Conservation (phyloP, 2,113 vertebrate genomes). For the Mohoua ochrocephala region DNA sequence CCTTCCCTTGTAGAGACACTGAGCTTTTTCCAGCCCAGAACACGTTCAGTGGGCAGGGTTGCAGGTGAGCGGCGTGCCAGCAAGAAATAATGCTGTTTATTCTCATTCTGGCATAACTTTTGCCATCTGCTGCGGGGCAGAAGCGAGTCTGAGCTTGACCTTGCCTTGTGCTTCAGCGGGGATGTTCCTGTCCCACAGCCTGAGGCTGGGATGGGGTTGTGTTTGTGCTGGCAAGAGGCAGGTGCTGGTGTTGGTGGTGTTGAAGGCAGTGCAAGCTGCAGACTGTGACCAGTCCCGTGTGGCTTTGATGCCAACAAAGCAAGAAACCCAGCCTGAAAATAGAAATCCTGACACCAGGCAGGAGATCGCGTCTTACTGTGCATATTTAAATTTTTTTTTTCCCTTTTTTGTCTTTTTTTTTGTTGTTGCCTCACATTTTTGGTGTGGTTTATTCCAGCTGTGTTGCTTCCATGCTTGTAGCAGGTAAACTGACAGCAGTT, state of each 20-base stretch:
- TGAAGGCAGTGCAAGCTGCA: slow-evolving; percentile 61
- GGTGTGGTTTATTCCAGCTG: neutral
- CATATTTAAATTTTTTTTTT: neutral
- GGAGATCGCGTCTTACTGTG: neutral
- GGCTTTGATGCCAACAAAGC: neutral
- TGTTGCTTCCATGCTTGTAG: neutral
- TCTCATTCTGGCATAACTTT: slow-evolving; percentile 29
- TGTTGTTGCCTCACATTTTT: neutral
- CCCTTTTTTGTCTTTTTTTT: neutral
- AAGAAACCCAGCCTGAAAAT: neutral
- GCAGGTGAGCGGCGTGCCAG: slow-evolving; percentile 39
- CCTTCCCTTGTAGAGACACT: slow-evolving; percentile 10
- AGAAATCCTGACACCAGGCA: neutral
- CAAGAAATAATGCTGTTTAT: slow-evolving; percentile 17
- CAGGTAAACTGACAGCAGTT: slow-evolving; percentile 10
- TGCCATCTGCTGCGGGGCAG: slow-evolving; percentile 51
- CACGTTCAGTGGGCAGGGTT: slow-evolving; percentile 11
- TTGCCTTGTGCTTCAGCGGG: neutral
- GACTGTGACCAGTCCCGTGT: neutral
- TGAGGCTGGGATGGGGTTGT: neutral
- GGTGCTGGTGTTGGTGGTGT: slow-evolving; percentile 56
- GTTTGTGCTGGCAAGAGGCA: slow-evolving; percentile 55
- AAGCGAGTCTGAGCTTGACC: slow-evolving; percentile 7
- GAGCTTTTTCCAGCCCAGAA: slow-evolving; percentile 22
- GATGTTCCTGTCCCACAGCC: neutral